A percentile compares a stretch with the other conserved stretches of the same genome.
Conservation (phyloP, 2,797 vertebrate genomes). For the Ciconia nigra region DNA sequence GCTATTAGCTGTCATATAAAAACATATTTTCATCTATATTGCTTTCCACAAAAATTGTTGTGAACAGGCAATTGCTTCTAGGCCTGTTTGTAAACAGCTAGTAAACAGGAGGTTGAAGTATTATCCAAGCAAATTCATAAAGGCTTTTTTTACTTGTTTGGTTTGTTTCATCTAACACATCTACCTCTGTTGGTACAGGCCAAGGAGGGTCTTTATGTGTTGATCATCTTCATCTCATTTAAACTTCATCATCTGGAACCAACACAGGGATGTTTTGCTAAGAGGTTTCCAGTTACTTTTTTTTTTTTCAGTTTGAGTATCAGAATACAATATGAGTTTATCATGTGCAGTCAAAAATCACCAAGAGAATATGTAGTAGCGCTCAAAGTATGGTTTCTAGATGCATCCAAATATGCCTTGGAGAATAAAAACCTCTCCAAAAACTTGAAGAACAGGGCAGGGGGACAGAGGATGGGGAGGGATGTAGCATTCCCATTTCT, state of each 20-base stretch:
- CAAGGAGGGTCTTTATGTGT: not conserved
- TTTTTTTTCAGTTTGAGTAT: not conserved
- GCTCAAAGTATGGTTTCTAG: not conserved
- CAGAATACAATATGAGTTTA: not conserved
- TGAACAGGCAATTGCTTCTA: not conserved
- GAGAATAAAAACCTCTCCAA: not conserved
- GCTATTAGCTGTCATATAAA: not conserved
- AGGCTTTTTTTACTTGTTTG: not conserved
- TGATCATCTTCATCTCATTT: not conserved
- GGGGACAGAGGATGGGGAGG: not conserved
- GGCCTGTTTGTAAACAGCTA: not conserved
- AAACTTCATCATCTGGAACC: not conserved
- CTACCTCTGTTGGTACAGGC: not conserved
- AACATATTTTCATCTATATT: not conserved
- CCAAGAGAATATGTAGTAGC: not conserved
- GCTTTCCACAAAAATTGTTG: not conserved
- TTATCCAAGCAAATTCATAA: not conserved
- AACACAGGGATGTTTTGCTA: not conserved
- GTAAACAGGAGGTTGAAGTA: not conserved
- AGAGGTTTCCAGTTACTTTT: not conserved
- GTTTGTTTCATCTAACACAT: not conserved
- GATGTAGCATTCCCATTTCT: not conserved
- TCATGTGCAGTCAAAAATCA: not conserved
- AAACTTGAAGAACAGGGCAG: not conserved
- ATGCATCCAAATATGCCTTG: not conserved